Percentiles rank a stretch among this genome's conserved stretches.
These are phyloP conservation scores for Mesorhabditis spiculigera DNA, from an alignment of 2,888 invertebrate genomes.

Conservation along the genomic window DNA sequence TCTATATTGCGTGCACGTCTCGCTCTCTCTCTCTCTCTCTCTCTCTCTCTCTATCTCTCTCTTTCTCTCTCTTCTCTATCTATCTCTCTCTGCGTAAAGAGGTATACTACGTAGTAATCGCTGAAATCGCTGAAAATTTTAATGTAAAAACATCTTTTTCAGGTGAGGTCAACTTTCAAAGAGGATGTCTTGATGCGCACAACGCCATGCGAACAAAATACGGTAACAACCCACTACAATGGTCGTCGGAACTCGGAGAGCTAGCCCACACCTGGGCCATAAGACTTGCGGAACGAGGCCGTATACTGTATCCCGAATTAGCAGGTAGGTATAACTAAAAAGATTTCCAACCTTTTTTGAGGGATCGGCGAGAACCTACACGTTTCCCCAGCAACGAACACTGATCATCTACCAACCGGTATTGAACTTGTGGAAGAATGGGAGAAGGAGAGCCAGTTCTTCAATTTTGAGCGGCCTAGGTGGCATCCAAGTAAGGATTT, in stretches of 20 bases:
- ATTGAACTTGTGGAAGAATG: slow-evolving; percentile 50
- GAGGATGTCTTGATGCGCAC: slow-evolving; percentile 56
- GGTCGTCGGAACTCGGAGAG: slow-evolving; percentile 56
- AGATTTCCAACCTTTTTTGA: slow-evolving; percentile 13
- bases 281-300: slow-evolving; percentile 52
- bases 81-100: neutral
- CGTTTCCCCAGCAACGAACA: slow-evolving; percentile 38
- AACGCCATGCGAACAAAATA: slow-evolving; percentile 42
- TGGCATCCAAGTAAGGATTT: slow-evolving; percentile 49
- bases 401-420: slow-evolving; percentile 55
- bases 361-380: slow-evolving; percentile 56
- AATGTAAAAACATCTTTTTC: slow-evolving; percentile 7
- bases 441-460: slow-evolving; percentile 50
- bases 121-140: too few relatives aligned
- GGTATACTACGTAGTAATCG: too few relatives aligned
- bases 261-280: slow-evolving; percentile 57
- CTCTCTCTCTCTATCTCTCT: neutral
- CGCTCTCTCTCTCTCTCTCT: too few relatives aligned
- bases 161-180: slow-evolving; percentile 58
- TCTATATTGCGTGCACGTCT: too few relatives aligned
- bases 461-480: slow-evolving; percentile 51
- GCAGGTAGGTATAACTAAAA: slow-evolving; percentile 32
- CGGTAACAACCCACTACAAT: slow-evolving; percentile 43
- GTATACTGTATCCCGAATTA: slow-evolving; percentile 54
- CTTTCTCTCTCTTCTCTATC: neutral